Percentiles rank a stretch among this genome's conserved stretches.
phyloP scores from a whole-genome alignment of 2,888 invertebrate species.

The Seladonia tumulorum region DNA sequence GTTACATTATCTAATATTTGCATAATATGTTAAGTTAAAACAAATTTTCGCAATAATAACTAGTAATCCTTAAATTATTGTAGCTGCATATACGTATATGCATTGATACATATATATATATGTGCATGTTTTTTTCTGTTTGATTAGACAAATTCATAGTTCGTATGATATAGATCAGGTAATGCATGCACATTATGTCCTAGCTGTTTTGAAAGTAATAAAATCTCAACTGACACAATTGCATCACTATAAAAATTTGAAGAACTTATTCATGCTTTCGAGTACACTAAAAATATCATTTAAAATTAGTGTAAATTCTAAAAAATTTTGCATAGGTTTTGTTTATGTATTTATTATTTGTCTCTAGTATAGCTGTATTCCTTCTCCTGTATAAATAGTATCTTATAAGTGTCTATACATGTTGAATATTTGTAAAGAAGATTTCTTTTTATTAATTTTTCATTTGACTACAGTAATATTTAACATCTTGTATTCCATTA shows the following conservation, averaged over 20 bases:
- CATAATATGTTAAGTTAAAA: constrained; percentile 26
- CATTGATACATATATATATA: neutral
- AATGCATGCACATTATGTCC: constrained; percentile 5
- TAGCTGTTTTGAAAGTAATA: constrained; percentile 9
- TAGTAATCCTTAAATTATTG: neutral
- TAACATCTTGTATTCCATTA: constrained; percentile 21
- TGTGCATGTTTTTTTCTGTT: constrained; percentile 14
- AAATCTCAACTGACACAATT: constrained; percentile 21
- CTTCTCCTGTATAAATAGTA: constrained; percentile 13
- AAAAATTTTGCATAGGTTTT: neutral
- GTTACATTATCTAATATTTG: constrained; percentile 37
- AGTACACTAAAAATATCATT: constrained; percentile 14
- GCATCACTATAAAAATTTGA: constrained; percentile 21
- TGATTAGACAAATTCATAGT: constrained; percentile 44
- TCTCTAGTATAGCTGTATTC: constrained; percentile 8
- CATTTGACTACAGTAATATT: constrained; percentile 36
- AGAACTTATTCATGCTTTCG: constrained; percentile 13
- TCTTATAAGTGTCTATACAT: constrained; percentile 17
- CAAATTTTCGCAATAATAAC: constrained; percentile 19
- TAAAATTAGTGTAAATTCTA: constrained; percentile 15
- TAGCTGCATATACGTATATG: neutral
- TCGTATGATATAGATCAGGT: constrained; percentile 19
- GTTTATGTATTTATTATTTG: constrained; percentile 9
- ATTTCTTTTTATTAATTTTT: constrained; percentile 35
- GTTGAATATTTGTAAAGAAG: constrained; percentile 34